These are phyloP conservation scores for Pomacea maculata DNA, from an alignment of 1,140 invertebrate genomes.

Conservation along the genomic window DNA sequence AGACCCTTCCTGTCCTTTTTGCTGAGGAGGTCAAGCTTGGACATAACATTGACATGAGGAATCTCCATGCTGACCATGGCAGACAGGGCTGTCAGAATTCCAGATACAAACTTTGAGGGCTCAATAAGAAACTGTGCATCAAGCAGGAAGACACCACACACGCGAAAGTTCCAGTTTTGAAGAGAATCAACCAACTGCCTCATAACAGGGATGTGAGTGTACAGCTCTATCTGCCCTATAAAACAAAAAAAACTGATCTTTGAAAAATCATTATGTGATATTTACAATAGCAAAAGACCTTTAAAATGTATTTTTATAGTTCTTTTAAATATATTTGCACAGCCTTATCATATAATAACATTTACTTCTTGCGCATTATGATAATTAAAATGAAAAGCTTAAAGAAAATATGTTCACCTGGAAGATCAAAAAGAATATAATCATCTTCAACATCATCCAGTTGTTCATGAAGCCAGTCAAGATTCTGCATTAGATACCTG, in stretches of 20 bases:
- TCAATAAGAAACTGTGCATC: slow-evolving; percentile 98
- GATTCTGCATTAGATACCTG: slow-evolving; percentile 89
- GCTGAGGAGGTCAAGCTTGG: slow-evolving; percentile 94
- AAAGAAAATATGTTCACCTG: slow-evolving; percentile 68
- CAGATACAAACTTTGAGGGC: slow-evolving; percentile 92
- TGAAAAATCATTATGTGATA: background rate
- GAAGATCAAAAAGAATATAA: slow-evolving; percentile 98
- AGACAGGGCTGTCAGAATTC: slow-evolving; percentile 92
- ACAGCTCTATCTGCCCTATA: slow-evolving; percentile 93
- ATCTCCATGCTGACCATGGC: slow-evolving; percentile 97
- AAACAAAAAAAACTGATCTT: slow-evolving; percentile 3
- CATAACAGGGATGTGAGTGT: slow-evolving; percentile 94
- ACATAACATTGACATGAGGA: slow-evolving; percentile 92
- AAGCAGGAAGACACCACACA: slow-evolving; percentile 92
- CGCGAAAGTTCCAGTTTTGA: slow-evolving; percentile 84
- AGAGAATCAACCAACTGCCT: slow-evolving; percentile 82
- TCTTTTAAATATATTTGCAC: too few species aligned
- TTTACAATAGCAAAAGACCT: background rate
- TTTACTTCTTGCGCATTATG: too few species aligned
- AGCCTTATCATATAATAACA: too few species aligned
- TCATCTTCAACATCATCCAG: slow-evolving; percentile 75
- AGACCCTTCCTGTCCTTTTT: slow-evolving; percentile 82
- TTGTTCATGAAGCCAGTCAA: slow-evolving; percentile 89
- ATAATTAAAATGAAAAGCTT: too few species aligned
- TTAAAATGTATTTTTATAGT: too few species aligned